These are phyloP conservation scores for Plumapathes pennacea DNA, from an alignment of 92 coral and sea anemone genomes.

Conservation along the genomic window DNA sequence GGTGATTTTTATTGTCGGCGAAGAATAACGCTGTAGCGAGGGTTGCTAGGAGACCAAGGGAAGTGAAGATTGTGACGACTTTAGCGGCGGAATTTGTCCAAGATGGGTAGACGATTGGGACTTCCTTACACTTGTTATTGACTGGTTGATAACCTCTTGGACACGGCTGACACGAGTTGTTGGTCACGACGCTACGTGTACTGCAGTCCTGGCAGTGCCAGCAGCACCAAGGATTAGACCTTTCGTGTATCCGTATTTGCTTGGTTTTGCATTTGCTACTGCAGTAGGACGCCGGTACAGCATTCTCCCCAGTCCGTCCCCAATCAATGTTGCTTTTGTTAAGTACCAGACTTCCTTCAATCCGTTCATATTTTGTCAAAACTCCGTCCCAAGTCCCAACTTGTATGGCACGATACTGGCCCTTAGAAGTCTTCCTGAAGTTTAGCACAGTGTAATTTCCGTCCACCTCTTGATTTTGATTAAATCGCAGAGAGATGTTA, in stretches of 20 bases:
- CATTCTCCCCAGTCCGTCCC: neutral
- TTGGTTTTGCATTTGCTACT: slow-evolving; percentile 63
- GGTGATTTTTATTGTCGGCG: slow-evolving; percentile 39
- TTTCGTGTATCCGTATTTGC: slow-evolving; percentile 46
- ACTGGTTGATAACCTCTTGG: slow-evolving; percentile 49
- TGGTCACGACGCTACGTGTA: slow-evolving; percentile 38
- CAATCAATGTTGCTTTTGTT: no score
- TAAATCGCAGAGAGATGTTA: no score
- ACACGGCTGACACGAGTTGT: slow-evolving; percentile 70
- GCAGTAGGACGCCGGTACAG: slow-evolving; percentile 53
- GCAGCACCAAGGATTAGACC: slow-evolving; percentile 59
- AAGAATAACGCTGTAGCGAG: slow-evolving; percentile 21
- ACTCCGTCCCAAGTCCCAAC: no score
- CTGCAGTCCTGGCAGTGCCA: slow-evolving; percentile 74
- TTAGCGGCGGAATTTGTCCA: no score
- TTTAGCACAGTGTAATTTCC: slow-evolving; percentile 59
- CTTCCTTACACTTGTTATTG: no score
- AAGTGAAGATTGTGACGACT: slow-evolving; percentile 21
- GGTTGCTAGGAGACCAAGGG: slow-evolving; percentile 59
- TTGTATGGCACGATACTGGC: slow-evolving; percentile 8
- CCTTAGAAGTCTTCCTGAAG: slow-evolving; percentile 22
- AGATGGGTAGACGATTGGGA: no score
- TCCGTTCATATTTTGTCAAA: no score
- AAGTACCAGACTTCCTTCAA: slow-evolving; percentile 33
- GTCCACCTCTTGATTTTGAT: slow-evolving; percentile 54